A percentile compares a stretch with the other conserved stretches of the same genome.
Conservation (phyloP, 2,113 vertebrate species). For the Stigmatopora nigra region DNA sequence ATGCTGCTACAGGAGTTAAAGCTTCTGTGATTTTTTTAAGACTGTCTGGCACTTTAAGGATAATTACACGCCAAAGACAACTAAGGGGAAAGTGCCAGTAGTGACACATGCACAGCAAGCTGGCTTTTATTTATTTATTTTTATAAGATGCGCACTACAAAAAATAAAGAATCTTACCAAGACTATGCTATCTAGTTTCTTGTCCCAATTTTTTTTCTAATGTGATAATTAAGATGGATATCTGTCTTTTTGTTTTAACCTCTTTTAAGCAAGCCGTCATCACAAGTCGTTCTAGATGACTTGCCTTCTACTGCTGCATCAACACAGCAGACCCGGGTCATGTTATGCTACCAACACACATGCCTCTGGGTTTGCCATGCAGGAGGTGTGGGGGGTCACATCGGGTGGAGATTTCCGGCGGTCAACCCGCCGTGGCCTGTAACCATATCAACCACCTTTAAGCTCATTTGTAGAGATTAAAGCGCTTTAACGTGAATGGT, state of each 20-base stretch:
- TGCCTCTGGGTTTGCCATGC: slow-evolving; percentile 29
- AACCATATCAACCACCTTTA: slow-evolving; percentile 55
- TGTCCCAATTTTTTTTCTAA: too few relatives aligned
- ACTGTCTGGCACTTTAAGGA: neutral
- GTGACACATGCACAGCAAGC: neutral
- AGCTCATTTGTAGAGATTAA: slow-evolving; percentile 59
- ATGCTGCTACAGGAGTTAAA: neutral
- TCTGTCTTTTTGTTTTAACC: neutral
- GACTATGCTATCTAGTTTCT: too few relatives aligned
- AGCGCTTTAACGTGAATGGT: slow-evolving; percentile 45
- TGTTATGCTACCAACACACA: slow-evolving; percentile 63
- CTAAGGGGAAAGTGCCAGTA: neutral
- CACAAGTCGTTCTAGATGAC: slow-evolving; percentile 23
- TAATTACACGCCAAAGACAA: neutral
- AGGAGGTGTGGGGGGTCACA: neutral
- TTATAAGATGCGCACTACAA: neutral
- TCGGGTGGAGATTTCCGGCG: slow-evolving; percentile 8
- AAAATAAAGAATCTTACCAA: too few relatives aligned
- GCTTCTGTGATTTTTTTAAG: neutral
- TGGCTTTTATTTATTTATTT: neutral
- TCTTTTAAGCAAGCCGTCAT: neutral
- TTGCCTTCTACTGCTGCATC: slow-evolving; percentile 43
- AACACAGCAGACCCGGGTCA: slow-evolving; percentile 31
- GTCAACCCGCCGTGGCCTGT: slow-evolving; percentile 18
- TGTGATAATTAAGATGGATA: neutral